Evolutionary conservation across 2,113 vertebrate species (phyloP).

Genomic region (Larimichthys polyactis): DNA sequence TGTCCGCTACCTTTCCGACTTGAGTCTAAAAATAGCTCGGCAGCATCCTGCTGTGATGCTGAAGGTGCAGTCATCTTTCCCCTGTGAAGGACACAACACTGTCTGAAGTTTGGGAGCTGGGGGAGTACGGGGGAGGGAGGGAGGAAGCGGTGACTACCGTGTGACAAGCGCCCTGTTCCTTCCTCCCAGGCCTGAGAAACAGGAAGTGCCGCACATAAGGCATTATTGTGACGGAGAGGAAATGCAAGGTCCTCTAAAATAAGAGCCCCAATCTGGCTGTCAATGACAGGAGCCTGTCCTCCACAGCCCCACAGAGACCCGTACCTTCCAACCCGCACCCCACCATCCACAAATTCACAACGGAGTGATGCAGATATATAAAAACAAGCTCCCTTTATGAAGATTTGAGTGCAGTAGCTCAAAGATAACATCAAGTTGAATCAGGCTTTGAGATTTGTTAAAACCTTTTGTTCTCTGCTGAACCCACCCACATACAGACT

Average conservation of each 20-base stretch:
- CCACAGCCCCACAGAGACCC: conserved; percentile 68
- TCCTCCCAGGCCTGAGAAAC: conserved; percentile 86
- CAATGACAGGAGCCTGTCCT: conserved; percentile 78
- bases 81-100: conserved; percentile 81
- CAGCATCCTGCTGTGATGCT: conserved; percentile 80
- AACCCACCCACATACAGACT: conserved; percentile 11
- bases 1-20: conserved; percentile 80
- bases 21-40: conserved; percentile 74
- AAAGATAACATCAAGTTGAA: conserved; percentile 17
- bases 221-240: conserved; percentile 87
- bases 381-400: conserved; percentile 3
- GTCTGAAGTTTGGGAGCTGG: conserved; percentile 78
- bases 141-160: conserved; percentile 84
- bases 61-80: conserved; percentile 82
- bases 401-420: conserved; percentile 12
- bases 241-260: conserved; percentile 86
- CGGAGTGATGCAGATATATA: conserved; percentile 46
- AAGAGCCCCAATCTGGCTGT: conserved; percentile 80
- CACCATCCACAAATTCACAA: conserved; percentile 33
- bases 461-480: conserved; percentile 34
- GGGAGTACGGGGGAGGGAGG: conserved; percentile 39
- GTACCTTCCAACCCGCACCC: background rate
- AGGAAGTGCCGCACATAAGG: conserved; percentile 84
- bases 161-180: conserved; percentile 85
- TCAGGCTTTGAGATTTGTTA: conserved; percentile 13